These are phyloP conservation scores for Ichneumoninae sp. DNA, from an alignment of 2,888 invertebrate species.

Conservation along the genomic window DNA sequence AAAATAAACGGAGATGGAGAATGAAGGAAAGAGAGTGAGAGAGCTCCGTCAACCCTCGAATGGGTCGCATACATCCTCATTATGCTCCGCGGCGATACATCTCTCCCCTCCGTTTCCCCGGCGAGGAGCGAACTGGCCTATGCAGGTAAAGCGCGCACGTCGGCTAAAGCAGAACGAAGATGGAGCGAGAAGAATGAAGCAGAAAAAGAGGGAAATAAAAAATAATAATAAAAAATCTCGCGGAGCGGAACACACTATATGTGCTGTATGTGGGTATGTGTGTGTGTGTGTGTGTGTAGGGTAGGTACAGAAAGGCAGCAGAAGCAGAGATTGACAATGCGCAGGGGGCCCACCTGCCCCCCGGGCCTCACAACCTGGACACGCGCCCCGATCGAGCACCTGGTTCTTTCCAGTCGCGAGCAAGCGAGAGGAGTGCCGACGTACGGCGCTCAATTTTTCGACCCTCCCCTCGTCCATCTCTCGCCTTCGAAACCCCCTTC, in stretches of 20 bases:
- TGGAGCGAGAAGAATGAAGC: constrained; percentile 17
- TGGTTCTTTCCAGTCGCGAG: constrained; percentile 71
- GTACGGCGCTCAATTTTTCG: constrained; percentile 52
- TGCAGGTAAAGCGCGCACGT: constrained; percentile 55
- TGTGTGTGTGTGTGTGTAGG: background rate
- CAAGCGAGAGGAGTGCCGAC: constrained; percentile 52
- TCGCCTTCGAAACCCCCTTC: background rate
- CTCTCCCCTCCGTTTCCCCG: constrained; percentile 45
- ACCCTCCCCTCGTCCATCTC: constrained; percentile 28
- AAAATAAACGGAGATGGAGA: background rate
- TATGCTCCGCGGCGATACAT: constrained; percentile 76
- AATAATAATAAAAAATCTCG: constrained; percentile 39
- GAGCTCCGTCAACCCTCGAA: constrained; percentile 74
- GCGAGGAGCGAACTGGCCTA: constrained; percentile 21
- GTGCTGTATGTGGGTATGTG: background rate
- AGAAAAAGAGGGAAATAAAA: constrained; percentile 40
- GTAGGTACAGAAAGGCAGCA: constrained; percentile 70
- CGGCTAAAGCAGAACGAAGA: constrained; percentile 38
- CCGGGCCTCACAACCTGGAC: constrained; percentile 79
- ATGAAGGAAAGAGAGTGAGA: constrained; percentile 20
- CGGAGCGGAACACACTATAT: constrained; percentile 50
- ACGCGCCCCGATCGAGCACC: constrained; percentile 82
- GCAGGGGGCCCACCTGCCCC: constrained; percentile 84
- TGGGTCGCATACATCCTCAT: constrained; percentile 80
- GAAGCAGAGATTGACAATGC: constrained; percentile 83